Evolutionary conservation across 2,797 vertebrate species (phyloP).

Genomic region (Syngnathus acus): DNA sequence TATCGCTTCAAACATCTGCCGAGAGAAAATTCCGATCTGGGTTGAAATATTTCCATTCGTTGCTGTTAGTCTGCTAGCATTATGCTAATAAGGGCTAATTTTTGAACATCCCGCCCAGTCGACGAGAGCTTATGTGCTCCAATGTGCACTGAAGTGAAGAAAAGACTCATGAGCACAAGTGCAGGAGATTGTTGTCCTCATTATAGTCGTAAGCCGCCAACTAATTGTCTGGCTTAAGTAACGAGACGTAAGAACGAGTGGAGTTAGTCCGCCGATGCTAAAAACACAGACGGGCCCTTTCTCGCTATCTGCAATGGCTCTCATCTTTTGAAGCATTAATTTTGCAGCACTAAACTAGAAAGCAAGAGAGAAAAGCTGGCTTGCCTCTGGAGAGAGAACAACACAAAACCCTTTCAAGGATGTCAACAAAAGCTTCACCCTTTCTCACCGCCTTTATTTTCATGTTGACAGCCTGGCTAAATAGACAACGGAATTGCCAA

Average conservation of each 20-base stretch:
- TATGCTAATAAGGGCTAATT: conserved; percentile 41
- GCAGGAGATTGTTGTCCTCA: conserved; percentile 52
- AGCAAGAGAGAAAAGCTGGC: conserved; percentile 27
- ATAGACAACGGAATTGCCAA: not conserved
- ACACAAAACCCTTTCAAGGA: conserved; percentile 38
- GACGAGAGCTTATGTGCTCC: conserved; percentile 40
- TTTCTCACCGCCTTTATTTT: conserved; percentile 13
- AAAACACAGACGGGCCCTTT: conserved; percentile 48
- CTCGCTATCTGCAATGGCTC: conserved; percentile 40
- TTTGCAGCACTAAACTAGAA: conserved; percentile 52
- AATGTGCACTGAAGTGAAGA: conserved; percentile 37
- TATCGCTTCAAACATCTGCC: not conserved
- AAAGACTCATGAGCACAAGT: conserved; percentile 37
- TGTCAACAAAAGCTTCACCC: conserved; percentile 47
- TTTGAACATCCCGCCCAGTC: conserved; percentile 37
- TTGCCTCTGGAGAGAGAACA: conserved; percentile 45
- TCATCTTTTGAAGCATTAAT: conserved; percentile 50
- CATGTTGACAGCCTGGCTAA: not conserved
- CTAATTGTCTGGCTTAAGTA: conserved; percentile 55
- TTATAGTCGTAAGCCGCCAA: conserved; percentile 50
- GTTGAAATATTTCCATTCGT: not conserved
- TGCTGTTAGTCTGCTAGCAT: not conserved
- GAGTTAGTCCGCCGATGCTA: conserved; percentile 43
- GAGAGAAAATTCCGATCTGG: not conserved
- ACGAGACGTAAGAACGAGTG: conserved; percentile 46